Percentiles rank a stretch among this genome's conserved stretches.
These are phyloP conservation scores for Trichonephila clavipes DNA, from an alignment of 1,140 invertebrate species.

Conservation along the genomic window DNA sequence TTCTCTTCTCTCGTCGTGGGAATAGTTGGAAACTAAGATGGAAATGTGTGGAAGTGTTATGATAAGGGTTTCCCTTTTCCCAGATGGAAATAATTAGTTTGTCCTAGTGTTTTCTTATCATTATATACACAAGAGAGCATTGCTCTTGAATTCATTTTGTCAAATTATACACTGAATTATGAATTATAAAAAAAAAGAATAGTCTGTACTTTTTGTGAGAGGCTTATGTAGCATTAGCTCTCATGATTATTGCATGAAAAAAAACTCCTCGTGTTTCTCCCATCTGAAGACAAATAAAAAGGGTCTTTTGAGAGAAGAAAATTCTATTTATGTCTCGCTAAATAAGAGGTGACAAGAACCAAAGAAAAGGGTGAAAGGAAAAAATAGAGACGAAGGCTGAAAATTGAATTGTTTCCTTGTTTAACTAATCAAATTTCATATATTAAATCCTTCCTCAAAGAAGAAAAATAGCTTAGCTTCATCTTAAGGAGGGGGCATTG, in stretches of 20 bases:
- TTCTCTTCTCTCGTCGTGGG: neutral
- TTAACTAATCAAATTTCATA: neutral
- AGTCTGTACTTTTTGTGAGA: neutral
- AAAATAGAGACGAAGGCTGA: neutral
- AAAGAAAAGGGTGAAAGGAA: neutral
- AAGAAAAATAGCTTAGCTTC: too few species aligned
- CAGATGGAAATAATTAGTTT: slow-evolving; percentile 67
- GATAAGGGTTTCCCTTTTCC: neutral
- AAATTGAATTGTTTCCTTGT: neutral
- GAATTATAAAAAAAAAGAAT: slow-evolving; percentile 18
- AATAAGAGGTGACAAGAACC: slow-evolving; percentile 9
- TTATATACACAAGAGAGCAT: neutral
- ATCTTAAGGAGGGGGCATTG: too few species aligned
- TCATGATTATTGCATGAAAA: neutral
- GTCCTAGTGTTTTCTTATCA: slow-evolving; percentile 39
- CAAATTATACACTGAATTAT: slow-evolving; percentile 51
- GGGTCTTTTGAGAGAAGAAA: neutral
- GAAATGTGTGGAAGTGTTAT: neutral
- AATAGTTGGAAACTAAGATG: neutral
- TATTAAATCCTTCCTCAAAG: neutral
- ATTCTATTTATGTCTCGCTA: neutral
- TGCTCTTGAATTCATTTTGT: slow-evolving; percentile 40
- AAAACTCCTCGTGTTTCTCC: neutral
- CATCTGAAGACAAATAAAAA: neutral
- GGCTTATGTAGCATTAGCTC: neutral